Evolutionary conservation across 2,113 vertebrate genomes (phyloP), one percentile per base, ranked within the genome.

Genomic region (Cichladusa arquata): DNA sequence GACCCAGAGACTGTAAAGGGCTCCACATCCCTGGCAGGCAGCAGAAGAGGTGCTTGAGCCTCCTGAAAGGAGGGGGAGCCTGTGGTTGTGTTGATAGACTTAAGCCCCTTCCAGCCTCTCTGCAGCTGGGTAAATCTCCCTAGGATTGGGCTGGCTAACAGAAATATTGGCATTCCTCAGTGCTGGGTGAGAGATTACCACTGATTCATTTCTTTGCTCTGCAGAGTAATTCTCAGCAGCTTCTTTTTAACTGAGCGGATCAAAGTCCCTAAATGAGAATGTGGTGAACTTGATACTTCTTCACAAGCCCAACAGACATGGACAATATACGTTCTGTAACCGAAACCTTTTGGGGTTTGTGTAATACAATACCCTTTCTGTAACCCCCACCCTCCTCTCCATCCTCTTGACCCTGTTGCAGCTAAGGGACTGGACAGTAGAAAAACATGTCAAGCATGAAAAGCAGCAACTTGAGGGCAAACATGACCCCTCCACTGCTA

Each of bases 301-400:
- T 93, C 95, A 44, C 91, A 94, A 94, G 93, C 90, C 97, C 90
- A 95, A 95, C 95, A 95, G 96, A 93, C 96, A 96, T 80, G 86
- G 96, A 95, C 93, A 97, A 97, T 97, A 95, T 97, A 95, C 93
- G 72, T 95, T 97, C 94, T 95, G 94, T 97, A 97, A 97, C 95
- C 65, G 8, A 97, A 96, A 85, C 96, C 93, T 95, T 94, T 96
- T 90, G 92, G 94, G 96, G 93, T 94, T 95, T 90, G 91, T 86
- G 97, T 96, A 97, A 97, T 82, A 91, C 92, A 95, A 97, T 97
- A 88, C 92, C 86, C 86, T 91, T 93, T 94, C 95, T 95, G 88
- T 86, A 89, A 84, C 93, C 93, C 91, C 95, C 93, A 89, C 92
- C 92, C 81, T 96, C 57, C 73, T 66, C 92, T 92, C 85, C 54